Base-by-base conservation (phyloP, 2,113 vertebrate species). In the Ammodytes marinus region DNA sequence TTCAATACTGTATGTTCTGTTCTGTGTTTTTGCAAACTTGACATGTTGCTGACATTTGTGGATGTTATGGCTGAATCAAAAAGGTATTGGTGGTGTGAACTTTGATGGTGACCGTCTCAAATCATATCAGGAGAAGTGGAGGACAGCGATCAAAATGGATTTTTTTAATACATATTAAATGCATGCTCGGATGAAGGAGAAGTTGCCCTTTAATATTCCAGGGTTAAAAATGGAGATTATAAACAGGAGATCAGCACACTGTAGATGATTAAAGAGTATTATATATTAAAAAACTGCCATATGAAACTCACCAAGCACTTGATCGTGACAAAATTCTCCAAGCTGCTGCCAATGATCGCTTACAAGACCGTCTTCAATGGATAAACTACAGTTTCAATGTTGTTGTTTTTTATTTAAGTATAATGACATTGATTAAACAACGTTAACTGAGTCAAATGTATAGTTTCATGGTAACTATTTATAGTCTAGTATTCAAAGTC, bases 171-270 rank as follows among this genome's bases (percentile, higher is more conserved):
- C 53, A 35, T 70, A 66, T 66, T 66, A 67, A 85, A 67, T 47
- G 3, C 53, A 46, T 14, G 15, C 82, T 54, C 17, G 46, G 77
- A 79, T 79, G 74, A 66, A 79, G 70, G 47, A 79, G 72, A 83
- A 86, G 80, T 83, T n/a, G 27, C 74, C 75, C 49, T 67, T 83
- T 68, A 73, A 83, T 84, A 80, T 75, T 73, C 69, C 8, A 13
- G 55, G 67, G 10, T 50, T 79, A 40, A 71, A 61, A 54, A 8
- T 5, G 69, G 54, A 76, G 80, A 80, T 80, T 83, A 68, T 50
- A 47, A 71, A 59, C 45, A 54, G 58, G 37, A 61, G 46, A 17
- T 58, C 68, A 49, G 60, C 2, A 15, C 66, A 50, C 3, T 40
- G 72, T 50, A 46, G 71, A 83, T 82, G 73, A 77, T 59, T 58